phyloP scores from a whole-genome alignment of 2,888 invertebrate species.

The Neria commutata region DNA sequence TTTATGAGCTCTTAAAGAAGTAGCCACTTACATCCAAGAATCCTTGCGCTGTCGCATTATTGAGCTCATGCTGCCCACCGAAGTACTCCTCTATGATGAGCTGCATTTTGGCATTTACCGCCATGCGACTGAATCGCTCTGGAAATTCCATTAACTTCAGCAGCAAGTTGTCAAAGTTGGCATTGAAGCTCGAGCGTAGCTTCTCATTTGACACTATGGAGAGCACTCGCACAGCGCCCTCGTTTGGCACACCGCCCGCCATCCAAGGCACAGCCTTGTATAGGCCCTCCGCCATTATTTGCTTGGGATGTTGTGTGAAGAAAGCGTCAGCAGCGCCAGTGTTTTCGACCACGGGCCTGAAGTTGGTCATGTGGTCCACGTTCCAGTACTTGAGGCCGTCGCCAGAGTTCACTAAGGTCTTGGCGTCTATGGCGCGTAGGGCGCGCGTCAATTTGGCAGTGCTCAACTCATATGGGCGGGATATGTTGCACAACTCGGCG shows the following conservation, averaged over 20 bases:
- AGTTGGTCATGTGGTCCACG: conserved; percentile 64
- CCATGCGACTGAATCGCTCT: conserved; percentile 9
- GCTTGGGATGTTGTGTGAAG: conserved; percentile 60
- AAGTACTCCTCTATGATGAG: conserved; percentile 48
- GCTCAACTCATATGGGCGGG: conserved; percentile 42
- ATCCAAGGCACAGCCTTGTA: conserved; percentile 64
- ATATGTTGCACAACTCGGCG: conserved; percentile 61
- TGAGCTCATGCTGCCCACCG: conserved; percentile 42
- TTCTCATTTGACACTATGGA: conserved; percentile 51
- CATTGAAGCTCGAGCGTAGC: conserved; percentile 49
- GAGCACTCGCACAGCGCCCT: conserved; percentile 64
- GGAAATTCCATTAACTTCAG: conserved; percentile 53
- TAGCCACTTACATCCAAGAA: conserved; percentile 44
- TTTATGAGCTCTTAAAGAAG: not conserved
- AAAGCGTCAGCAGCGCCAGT: conserved; percentile 58
- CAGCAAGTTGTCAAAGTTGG: conserved; percentile 48
- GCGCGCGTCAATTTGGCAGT: conserved; percentile 58
- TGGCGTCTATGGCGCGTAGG: conserved; percentile 59
- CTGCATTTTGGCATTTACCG: conserved; percentile 32
- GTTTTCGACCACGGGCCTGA: conserved; percentile 62
- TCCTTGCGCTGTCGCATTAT: conserved; percentile 42
- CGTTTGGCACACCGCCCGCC: conserved; percentile 62
- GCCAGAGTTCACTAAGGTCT: conserved; percentile 56
- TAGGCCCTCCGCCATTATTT: conserved; percentile 57
- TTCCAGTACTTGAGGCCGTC: conserved; percentile 64